phyloP scores from a whole-genome alignment of 2,797 vertebrate genomes.

The Novumbra hubbsi region DNA sequence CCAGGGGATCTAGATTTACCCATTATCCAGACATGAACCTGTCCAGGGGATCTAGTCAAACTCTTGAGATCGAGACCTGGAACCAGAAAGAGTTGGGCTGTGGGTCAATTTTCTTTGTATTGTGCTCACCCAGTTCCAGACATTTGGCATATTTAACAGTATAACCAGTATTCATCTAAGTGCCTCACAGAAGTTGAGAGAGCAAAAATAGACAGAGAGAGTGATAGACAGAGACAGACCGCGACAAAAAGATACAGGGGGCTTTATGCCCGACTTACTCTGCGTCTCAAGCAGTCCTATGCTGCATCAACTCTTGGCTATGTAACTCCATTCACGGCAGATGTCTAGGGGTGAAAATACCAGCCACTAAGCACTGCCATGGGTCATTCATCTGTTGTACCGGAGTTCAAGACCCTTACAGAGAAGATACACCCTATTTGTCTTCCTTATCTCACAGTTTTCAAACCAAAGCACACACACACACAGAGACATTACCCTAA shows the following conservation, averaged over 20 bases:
- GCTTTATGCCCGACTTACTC: not conserved
- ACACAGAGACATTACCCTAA: not conserved
- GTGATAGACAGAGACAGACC: not conserved
- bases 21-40: too few relatives aligned
- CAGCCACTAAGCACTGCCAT: conserved; percentile 32
- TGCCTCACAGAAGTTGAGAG: not conserved
- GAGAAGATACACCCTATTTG: conserved; percentile 23
- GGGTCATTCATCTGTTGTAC: conserved; percentile 39
- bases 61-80: not conserved
- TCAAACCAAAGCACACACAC: conserved; percentile 11
- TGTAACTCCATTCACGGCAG: conserved; percentile 41
- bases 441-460: conserved; percentile 13
- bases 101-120: not conserved
- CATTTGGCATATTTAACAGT: not conserved
- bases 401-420: conserved; percentile 40
- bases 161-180: not conserved
- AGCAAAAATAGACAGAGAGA: not conserved
- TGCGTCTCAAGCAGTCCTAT: conserved; percentile 26
- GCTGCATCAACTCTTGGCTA: conserved; percentile 33
- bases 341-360: conserved; percentile 49
- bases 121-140: not conserved
- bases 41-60: not conserved
- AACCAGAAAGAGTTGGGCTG: not conserved
- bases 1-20: not conserved
- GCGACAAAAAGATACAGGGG: not conserved